Evolutionary conservation across 1,140 invertebrate genomes (phyloP).

Genomic region (Leucophenga varia): DNA sequence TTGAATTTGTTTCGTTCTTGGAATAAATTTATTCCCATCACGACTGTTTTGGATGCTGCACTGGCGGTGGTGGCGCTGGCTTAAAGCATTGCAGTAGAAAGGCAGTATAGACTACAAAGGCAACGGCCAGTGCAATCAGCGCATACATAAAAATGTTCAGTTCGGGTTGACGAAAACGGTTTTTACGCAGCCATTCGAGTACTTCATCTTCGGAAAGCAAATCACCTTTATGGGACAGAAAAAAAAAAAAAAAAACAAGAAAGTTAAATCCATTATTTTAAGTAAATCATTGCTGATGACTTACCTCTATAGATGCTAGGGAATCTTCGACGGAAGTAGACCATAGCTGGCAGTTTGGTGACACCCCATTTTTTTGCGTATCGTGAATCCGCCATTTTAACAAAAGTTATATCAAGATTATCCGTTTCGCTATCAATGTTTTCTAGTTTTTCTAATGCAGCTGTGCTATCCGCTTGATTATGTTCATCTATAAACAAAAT

Average conservation of each 20-base stretch:
- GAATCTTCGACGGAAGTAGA: constrained; percentile 91
- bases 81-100: constrained; percentile 89
- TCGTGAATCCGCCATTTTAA: constrained; percentile 88
- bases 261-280: neutral
- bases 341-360: constrained; percentile 84
- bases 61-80: constrained; percentile 60
- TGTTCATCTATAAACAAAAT: constrained; percentile 70
- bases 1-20: too few species aligned
- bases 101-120: constrained; percentile 86
- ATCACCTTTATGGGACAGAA: constrained; percentile 64
- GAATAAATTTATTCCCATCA: too few species aligned
- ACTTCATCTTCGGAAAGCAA: constrained; percentile 82
- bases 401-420: constrained; percentile 92
- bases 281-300: too few species aligned
- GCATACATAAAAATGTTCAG: constrained; percentile 94
- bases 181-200: constrained; percentile 91
- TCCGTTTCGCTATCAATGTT: constrained; percentile 92
- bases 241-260: neutral
- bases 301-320: constrained; percentile 92
- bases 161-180: constrained; percentile 89
- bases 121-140: constrained; percentile 78
- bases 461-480: constrained; percentile 74
- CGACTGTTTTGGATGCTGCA: constrained; percentile 54
- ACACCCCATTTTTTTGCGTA: constrained; percentile 96
- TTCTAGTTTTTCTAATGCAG: constrained; percentile 81